Evolutionary conservation across 2,888 invertebrate species (phyloP).

Genomic region (Corythucha ciliata): DNA sequence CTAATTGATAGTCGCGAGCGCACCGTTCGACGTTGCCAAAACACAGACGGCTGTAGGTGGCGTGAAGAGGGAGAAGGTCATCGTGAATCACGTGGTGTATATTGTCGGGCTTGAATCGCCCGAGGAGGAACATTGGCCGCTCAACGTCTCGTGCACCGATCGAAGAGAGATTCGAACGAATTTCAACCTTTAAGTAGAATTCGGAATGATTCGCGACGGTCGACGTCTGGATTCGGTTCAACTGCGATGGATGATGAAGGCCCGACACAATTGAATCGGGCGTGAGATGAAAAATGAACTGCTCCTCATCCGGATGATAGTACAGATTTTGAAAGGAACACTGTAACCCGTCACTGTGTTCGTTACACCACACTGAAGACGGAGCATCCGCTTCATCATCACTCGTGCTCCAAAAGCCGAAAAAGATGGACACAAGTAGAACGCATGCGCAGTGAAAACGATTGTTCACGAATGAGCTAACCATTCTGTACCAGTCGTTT

Average conservation of each 20-base stretch:
- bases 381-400: too few species aligned
- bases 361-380: conserved; percentile 33
- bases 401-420: too few species aligned
- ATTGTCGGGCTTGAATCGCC: conserved; percentile 46
- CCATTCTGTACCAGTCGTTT: too few species aligned
- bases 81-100: conserved; percentile 49
- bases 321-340: conserved; percentile 43
- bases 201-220: too few species aligned
- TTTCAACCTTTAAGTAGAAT: too few species aligned
- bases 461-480: too few species aligned
- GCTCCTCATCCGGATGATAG: conserved; percentile 37
- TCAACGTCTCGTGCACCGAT: too few species aligned
- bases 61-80: conserved; percentile 44
- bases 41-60: conserved; percentile 39
- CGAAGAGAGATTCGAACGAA: too few species aligned
- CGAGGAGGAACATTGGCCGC: conserved; percentile 40
- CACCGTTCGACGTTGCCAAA: conserved; percentile 32
- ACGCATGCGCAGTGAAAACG: too few species aligned
- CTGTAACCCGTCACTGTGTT: conserved; percentile 20
- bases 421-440: too few species aligned
- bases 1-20: conserved; percentile 34
- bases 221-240: conserved; percentile 38
- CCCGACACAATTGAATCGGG: conserved; percentile 39
- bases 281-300: conserved; percentile 41
- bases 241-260: conserved; percentile 36